These are phyloP conservation scores for Capromys pilorides DNA, from an alignment of 2,797 vertebrate genomes.

Conservation along the genomic window DNA sequence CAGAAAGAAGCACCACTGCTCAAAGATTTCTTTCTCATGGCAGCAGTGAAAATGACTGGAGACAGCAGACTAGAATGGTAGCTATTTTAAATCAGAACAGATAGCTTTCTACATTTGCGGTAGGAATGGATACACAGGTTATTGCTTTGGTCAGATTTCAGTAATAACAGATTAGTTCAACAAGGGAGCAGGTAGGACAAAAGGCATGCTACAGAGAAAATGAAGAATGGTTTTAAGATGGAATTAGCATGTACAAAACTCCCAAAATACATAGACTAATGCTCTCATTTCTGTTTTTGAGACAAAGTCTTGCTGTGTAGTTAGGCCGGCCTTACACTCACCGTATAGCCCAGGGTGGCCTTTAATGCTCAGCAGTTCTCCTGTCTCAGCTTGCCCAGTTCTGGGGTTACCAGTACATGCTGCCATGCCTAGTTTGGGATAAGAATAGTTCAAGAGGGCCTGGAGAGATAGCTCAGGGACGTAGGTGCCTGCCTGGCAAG, in stretches of 20 bases:
- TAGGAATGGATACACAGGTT: background rate
- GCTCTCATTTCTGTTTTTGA: background rate
- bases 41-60: slow-evolving; percentile 12
- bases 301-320: background rate
- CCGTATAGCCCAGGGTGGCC: background rate
- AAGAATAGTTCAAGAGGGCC: background rate
- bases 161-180: background rate
- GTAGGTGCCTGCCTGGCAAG: too few species aligned
- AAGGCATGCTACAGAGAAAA: slow-evolving; percentile 49
- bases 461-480: too few species aligned
- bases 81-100: slow-evolving; percentile 23
- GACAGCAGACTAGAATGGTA: background rate
- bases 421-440: background rate
- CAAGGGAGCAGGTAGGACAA: background rate
- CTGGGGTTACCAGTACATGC: background rate
- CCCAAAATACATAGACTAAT: background rate
- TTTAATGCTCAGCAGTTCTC: background rate
- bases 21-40: background rate
- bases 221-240: background rate
- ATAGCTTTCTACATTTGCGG: background rate
- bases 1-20: slow-evolving; percentile 7
- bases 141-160: slow-evolving; percentile 15
- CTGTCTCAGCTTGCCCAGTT: background rate
- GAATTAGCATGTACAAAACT: slow-evolving; percentile 7
- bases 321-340: background rate